These are phyloP conservation scores for Protula sp. DNA, from an alignment of 2,888 invertebrate species.

Conservation along the genomic window DNA sequence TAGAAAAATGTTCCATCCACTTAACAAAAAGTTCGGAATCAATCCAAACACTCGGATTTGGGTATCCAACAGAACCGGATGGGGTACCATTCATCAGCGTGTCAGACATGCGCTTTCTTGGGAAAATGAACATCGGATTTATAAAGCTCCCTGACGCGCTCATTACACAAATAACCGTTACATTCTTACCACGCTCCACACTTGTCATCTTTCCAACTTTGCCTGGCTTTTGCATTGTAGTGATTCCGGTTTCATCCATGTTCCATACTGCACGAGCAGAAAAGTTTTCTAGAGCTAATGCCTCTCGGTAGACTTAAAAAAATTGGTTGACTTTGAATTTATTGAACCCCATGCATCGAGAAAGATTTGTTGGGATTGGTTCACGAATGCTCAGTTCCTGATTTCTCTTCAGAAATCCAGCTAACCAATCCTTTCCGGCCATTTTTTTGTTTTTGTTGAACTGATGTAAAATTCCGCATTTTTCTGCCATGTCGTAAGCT, in stretches of 20 bases:
- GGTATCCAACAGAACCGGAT: slow-evolving; percentile 32
- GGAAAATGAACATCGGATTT: slow-evolving; percentile 18
- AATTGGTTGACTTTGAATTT: background rate
- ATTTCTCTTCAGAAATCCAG: slow-evolving; percentile 18
- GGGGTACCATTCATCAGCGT: slow-evolving; percentile 37
- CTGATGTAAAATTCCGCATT: slow-evolving; percentile 10
- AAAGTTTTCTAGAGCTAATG: background rate
- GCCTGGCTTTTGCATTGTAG: background rate
- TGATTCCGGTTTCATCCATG: slow-evolving; percentile 20
- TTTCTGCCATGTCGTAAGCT: slow-evolving; percentile 22
- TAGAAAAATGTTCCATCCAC: slow-evolving; percentile 50
- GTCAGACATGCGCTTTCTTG: slow-evolving; percentile 34
- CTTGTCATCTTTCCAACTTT: slow-evolving; percentile 5
- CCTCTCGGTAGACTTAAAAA: background rate
- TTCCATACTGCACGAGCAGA: background rate
- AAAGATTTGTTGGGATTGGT: slow-evolving; percentile 23
- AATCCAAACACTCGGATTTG: slow-evolving; percentile 39
- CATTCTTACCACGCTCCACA: slow-evolving; percentile 5
- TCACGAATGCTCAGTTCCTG: slow-evolving; percentile 13
- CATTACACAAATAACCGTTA: slow-evolving; percentile 3
- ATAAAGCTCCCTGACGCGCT: slow-evolving; percentile 2
- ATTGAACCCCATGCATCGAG: background rate
- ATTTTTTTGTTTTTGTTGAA: slow-evolving; percentile 16
- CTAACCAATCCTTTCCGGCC: slow-evolving; percentile 23
- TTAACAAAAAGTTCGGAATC: slow-evolving; percentile 24